Evolutionary conservation across 2,113 vertebrate species (phyloP), one percentile per base, ranked within the genome.

Genomic region (Hippocampus mohnikei): DNA sequence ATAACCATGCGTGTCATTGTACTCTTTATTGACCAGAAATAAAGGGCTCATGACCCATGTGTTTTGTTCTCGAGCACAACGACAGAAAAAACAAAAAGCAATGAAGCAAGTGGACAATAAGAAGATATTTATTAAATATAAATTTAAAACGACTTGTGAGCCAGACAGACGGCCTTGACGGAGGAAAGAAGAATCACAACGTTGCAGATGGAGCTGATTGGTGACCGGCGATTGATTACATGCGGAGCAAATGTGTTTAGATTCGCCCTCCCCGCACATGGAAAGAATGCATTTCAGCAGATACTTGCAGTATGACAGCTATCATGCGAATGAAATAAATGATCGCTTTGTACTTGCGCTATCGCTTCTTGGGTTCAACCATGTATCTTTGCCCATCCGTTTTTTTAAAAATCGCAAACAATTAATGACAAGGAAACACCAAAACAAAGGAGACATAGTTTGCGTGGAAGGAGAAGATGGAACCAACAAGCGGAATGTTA

Each of bases 101-200:
- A 68, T 6, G 33, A 74, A 21, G 21, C 72, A 66, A 46, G 55
- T 72, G 72, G 88, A 88, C 90, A 88, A 81, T 87, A 90, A 90
- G 89, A 80, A 87, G 87, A 91, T 90, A 88, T 93, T 92, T 93
- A 93, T 93, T 93, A 90, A 93, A 92, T 93, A 93, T 90, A 88
- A 88, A 88, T 86, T 91, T 84, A 90, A 91, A 92, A 91, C 88
- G 72, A 86, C 75, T 79, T 88, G 81, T 63, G 81, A 86, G 84
- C 90, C 84, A 84, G 83, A 87, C 81, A 85, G 81, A 89, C 91
- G 82, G 88, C 81, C 79, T 80, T 74, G 79, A 84, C 83, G 75
- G 64, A 88, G 67, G 23, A 79, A 88, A 87, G 80, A 83, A 87
- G 13, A 72, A 81, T 84, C 88, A 92, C 85, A 88, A 75, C 85